Base-by-base conservation (phyloP, 2,888 invertebrate species). In the Hypomecis atomaria region DNA sequence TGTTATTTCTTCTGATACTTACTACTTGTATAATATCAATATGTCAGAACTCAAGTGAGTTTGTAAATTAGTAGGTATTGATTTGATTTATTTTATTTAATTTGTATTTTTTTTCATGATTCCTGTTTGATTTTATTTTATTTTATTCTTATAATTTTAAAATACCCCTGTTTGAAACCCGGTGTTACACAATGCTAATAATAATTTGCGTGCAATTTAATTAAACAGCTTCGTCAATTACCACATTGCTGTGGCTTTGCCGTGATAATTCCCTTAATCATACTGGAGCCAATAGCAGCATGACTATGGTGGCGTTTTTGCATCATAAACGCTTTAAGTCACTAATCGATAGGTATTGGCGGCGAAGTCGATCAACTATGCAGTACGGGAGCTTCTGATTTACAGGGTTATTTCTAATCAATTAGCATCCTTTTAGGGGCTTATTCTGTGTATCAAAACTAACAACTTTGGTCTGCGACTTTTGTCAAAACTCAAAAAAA, bases 341-440 rank as follows among this genome's bases (percentile, higher is more conserved):
- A 44, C 47, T 65, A 65, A 65, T 65, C 65, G 57, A 65, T 65
- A 45, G 36, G 34, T 45, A 34, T 42, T 56, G 33, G 6, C 38
- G 44, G 50, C 4, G 45, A 9, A 47, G 40, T 48, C 11, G 6
- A 23, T 40, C 34, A 40, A 38, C n/a, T 5, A 34, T 13, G 13
- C 62, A 62, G 56, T 56, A 62, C 44, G 45, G 11, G 5, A 56
- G n/a, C 58, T 58, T 47, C 9, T 0, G 0, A n/a, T 6, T 4
- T 6, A 6, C n/a, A n/a, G n/a, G n/a, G n/a, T n/a, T n/a, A n/a
- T n/a, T n/a, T n/a, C n/a, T n/a, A n/a, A n/a, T n/a, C n/a, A n/a
- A n/a, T n/a, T n/a, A n/a, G n/a, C n/a, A n/a, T n/a, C n/a, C n/a
- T n/a, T n/a, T n/a, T n/a, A n/a, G n/a, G n/a, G n/a, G n/a, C n/a